These are phyloP conservation scores for Dolichomitus sp. DNA, from an alignment of 2,888 invertebrate genomes.

Conservation along the genomic window DNA sequence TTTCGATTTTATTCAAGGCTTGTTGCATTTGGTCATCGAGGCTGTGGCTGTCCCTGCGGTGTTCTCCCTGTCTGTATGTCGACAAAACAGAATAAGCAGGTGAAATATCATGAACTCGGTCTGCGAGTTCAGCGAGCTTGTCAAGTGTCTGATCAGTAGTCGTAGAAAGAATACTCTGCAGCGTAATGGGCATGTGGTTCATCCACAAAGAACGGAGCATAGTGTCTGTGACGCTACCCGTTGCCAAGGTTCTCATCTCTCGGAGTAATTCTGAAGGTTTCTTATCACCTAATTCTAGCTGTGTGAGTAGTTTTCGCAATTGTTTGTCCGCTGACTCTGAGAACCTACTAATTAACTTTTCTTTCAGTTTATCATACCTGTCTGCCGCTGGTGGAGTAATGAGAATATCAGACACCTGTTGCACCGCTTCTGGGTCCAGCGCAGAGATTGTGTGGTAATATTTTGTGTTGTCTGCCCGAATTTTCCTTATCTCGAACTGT, in stretches of 20 bases:
- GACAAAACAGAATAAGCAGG: background rate
- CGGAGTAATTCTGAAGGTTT: background rate
- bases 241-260: background rate
- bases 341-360: background rate
- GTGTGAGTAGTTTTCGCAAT: background rate
- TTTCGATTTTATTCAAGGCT: background rate
- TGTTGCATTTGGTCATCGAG: background rate
- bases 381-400: background rate
- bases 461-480: background rate
- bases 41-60: background rate
- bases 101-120: slow-evolving; percentile 3
- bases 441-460: slow-evolving; percentile 6
- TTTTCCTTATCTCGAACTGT: slow-evolving; percentile 1
- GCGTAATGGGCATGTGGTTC: slow-evolving; percentile 1
- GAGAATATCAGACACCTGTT: slow-evolving; percentile 9
- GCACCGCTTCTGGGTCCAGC: background rate
- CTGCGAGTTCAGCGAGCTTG: background rate
- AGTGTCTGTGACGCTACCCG: background rate
- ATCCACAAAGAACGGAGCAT: slow-evolving; percentile 2
- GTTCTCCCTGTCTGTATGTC: background rate
- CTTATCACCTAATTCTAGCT: background rate
- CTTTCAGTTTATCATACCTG: slow-evolving; percentile 6
- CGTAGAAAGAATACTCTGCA: background rate
- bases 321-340: slow-evolving; percentile 1
- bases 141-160: background rate